Percentiles rank a stretch among this genome's conserved stretches.
phyloP scores from a whole-genome alignment of 64 coral and sea anemone genomes.

The Dendronephthya gigantea region DNA sequence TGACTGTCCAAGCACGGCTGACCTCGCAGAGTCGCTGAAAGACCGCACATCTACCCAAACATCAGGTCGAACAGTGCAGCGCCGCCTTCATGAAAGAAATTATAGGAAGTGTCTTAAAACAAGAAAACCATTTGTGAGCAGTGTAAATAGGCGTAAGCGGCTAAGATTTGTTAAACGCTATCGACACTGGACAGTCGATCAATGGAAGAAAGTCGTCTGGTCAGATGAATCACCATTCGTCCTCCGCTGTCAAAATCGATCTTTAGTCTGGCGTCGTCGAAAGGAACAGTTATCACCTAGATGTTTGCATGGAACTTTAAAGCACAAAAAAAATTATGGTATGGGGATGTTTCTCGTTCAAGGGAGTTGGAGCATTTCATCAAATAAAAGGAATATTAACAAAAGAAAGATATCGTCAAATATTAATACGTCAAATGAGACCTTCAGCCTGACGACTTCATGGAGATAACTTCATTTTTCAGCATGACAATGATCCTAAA shows the following conservation, averaged over 20 bases:
- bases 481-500: constrained; percentile 38
- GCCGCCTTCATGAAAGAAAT: no score
- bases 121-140: constrained; percentile 14
- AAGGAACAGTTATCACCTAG: no score
- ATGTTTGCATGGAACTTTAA: no score
- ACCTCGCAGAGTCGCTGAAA: no score
- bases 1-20: no score
- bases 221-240: constrained; percentile 6
- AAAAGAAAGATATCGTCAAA: constrained; percentile 25
- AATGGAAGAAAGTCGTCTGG: constrained; percentile 20
- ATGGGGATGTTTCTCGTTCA: constrained; percentile 18
- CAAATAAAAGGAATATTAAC: constrained; percentile 19
- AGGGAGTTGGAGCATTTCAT: constrained; percentile 13
- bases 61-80: no score
- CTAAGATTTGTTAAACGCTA: constrained; percentile 9
- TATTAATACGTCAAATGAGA: constrained; percentile 12
- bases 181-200: neutral
- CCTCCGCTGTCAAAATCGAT: constrained; percentile 6
- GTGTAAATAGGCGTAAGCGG: neutral
- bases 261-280: neutral
- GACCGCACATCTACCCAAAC: no score
- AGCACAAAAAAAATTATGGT: no score
- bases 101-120: no score
- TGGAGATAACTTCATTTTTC: constrained; percentile 26
- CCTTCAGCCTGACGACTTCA: neutral